phyloP scores from a whole-genome alignment of 2,113 vertebrate species.

The Picathartes gymnocephalus region DNA sequence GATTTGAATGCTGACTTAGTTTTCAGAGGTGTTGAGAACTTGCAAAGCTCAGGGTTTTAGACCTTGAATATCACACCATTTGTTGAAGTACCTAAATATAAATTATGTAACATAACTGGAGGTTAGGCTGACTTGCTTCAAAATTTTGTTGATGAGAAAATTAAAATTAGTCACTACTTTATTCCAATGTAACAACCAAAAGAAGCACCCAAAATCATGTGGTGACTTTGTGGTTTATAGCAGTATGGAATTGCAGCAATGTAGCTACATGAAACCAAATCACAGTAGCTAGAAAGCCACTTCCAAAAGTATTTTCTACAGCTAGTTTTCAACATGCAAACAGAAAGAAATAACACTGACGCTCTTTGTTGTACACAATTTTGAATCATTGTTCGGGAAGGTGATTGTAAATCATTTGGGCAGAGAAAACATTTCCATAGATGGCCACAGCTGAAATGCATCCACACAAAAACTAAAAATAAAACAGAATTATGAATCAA shows the following conservation, averaged over 20 bases:
- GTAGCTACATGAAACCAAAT: not conserved
- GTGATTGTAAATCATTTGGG: not conserved
- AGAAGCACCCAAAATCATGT: not conserved
- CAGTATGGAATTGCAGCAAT: not conserved
- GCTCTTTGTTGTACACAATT: not conserved
- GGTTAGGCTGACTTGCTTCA: not conserved
- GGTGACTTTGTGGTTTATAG: not conserved
- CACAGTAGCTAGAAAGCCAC: not conserved
- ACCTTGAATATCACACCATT: not conserved
- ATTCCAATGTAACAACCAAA: not conserved
- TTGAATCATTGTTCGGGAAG: not conserved
- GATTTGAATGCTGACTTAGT: not conserved
- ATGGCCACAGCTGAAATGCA: not conserved
- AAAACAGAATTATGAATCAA: slow-evolving; percentile 27
- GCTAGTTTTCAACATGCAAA: not conserved
- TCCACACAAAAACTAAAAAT: slow-evolving; percentile 24
- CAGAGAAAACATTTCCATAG: slow-evolving; percentile 18
- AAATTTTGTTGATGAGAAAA: not conserved
- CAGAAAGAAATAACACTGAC: not conserved
- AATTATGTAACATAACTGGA: not conserved
- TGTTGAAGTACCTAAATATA: not conserved
- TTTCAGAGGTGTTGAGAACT: not conserved
- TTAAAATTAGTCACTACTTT: not conserved
- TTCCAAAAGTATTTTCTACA: not conserved
- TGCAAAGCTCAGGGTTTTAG: not conserved